phyloP scores from a whole-genome alignment of 2,888 invertebrate species.

The Lasioglossum villosulum region DNA sequence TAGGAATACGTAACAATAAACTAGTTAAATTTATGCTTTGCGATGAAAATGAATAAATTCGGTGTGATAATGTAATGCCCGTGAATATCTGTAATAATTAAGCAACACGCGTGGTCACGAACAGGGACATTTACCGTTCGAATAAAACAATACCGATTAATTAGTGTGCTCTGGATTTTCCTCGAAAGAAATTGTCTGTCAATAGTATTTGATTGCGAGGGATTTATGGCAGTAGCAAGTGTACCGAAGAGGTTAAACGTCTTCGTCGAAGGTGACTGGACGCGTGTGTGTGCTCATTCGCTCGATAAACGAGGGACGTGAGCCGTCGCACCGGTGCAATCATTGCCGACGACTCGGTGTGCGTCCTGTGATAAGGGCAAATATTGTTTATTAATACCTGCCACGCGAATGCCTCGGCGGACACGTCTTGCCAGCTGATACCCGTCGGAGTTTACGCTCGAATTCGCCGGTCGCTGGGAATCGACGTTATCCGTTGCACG shows the following conservation, averaged over 20 bases:
- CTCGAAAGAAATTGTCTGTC: background rate
- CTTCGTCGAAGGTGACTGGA: background rate
- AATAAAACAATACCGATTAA: background rate
- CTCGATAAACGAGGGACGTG: slow-evolving; percentile 25
- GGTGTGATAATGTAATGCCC: too few species aligned
- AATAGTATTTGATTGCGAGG: background rate
- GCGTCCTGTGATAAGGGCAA: slow-evolving; percentile 38
- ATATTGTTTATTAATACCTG: slow-evolving; percentile 45
- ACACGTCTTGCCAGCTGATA: slow-evolving; percentile 6
- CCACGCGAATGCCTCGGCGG: background rate
- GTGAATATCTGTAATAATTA: too few species aligned
- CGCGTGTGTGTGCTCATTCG: slow-evolving; percentile 21
- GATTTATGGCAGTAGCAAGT: background rate
- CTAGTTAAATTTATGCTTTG: too few species aligned
- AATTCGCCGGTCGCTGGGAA: background rate
- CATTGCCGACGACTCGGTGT: slow-evolving; percentile 15
- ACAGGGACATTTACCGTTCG: background rate
- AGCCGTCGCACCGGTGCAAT: slow-evolving; percentile 14
- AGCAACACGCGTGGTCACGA: background rate
- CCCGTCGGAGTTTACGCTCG: background rate
- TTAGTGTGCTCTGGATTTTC: background rate
- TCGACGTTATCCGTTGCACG: slow-evolving; percentile 16
- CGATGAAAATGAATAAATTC: too few species aligned
- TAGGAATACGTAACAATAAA: too few species aligned
- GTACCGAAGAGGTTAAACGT: background rate